Conservation (phyloP, 2,888 invertebrate species). For the Tuberolachnus salignus region DNA sequence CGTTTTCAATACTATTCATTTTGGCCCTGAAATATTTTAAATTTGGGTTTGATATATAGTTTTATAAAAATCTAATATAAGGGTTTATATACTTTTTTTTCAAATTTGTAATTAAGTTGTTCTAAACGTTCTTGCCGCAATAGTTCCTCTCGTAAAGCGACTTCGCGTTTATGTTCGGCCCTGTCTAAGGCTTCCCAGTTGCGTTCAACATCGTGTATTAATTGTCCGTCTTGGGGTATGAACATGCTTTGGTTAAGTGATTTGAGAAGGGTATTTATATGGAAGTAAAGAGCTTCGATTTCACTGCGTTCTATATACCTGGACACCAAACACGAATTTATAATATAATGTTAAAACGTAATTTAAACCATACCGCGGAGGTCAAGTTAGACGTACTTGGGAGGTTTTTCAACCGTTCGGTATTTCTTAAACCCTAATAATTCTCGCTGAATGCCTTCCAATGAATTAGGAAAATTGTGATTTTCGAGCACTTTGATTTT, state of each 20-base stretch:
- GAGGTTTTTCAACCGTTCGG: slow-evolving; percentile 95
- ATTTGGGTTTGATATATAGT: no score
- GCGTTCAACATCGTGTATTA: slow-evolving; percentile 92
- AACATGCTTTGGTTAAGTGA: slow-evolving; percentile 89
- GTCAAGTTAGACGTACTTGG: slow-evolving; percentile 72
- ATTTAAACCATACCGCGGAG: background rate
- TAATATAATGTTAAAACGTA: slow-evolving; percentile 30
- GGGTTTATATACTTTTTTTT: slow-evolving; percentile 75
- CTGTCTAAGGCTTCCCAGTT: slow-evolving; percentile 92
- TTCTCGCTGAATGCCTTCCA: slow-evolving; percentile 92
- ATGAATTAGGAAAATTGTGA: slow-evolving; percentile 88
- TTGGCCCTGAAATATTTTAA: no score
- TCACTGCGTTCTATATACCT: slow-evolving; percentile 96
- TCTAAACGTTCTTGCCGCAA: slow-evolving; percentile 90
- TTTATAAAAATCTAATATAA: no score
- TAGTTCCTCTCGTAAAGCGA: slow-evolving; percentile 88
- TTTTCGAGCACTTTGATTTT: slow-evolving; percentile 84
- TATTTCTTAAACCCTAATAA: slow-evolving; percentile 91
- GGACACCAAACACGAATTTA: slow-evolving; percentile 22
- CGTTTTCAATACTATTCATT: no score
- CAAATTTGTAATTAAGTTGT: slow-evolving; percentile 93
- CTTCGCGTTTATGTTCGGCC: slow-evolving; percentile 92
- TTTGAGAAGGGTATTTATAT: slow-evolving; percentile 94
- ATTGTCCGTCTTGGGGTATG: slow-evolving; percentile 84
- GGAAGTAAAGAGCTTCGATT: slow-evolving; percentile 94